A percentile compares a stretch with the other conserved stretches of the same genome.
Conservation (phyloP, 2,797 vertebrate genomes). For the Erithacus rubecula region DNA sequence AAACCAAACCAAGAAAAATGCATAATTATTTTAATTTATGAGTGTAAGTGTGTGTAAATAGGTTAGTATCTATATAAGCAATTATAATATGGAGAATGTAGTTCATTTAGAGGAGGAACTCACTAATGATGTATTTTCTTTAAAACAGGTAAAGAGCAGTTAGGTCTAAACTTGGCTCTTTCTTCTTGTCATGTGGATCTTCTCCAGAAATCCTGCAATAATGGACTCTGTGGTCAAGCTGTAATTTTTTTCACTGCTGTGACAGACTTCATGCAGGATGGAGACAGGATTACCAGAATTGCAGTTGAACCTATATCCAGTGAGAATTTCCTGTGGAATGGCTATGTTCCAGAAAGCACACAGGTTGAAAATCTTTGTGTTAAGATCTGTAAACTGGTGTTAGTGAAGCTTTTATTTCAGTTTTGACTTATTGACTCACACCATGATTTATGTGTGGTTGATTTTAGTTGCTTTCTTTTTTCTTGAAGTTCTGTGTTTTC, state of each 20-base stretch:
- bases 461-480: neutral
- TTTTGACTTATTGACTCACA: neutral
- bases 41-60: neutral
- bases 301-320: constrained; percentile 76
- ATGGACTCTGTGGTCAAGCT: constrained; percentile 77
- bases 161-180: constrained; percentile 82
- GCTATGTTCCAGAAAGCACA: constrained; percentile 79
- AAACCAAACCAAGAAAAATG: neutral
- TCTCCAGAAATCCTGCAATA: constrained; percentile 70
- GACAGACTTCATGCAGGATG: constrained; percentile 82
- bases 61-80: neutral
- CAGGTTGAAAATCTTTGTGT: constrained; percentile 73
- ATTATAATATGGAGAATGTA: neutral
- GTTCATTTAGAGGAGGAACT: neutral
- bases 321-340: constrained; percentile 85
- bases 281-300: constrained; percentile 80
- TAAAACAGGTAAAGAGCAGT: constrained; percentile 73
- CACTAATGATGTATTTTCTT: constrained; percentile 1
- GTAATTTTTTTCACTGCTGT: constrained; percentile 80
- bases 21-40: neutral
- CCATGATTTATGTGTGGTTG: neutral
- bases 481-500: neutral
- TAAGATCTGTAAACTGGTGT: neutral
- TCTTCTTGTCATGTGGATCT: constrained; percentile 87
- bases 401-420: neutral